Evolutionary conservation across 2,797 vertebrate genomes (phyloP), one percentile per base, ranked within the genome.

Genomic region (Leucoraja ocellata): DNA sequence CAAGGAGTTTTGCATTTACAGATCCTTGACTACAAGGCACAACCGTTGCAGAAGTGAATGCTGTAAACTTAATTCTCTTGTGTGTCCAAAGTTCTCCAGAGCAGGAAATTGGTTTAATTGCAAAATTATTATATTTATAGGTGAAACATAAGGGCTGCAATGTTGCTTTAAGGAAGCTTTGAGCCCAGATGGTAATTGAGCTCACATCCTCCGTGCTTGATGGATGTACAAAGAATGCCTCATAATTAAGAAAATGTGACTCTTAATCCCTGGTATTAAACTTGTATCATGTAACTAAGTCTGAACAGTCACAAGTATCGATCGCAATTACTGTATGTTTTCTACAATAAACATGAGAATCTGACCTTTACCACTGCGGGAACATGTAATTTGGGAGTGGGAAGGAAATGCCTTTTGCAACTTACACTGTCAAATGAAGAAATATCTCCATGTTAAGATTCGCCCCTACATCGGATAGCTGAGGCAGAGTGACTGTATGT

Each of bases 241-340:
- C 83, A 86, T 68, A 88, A 88, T 88, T 88, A 88, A 68, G 84
- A 88, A 88, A 88, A 88, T 18, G 84, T 88, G 84, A 8, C 63
- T 68, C 16, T 36, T 88, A 88, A 88, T 54, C 63, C 63, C 84
- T 68, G 28, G 83, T 61, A 86, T 86, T 32, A 86, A 63, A 86
- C 58, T 36, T 68, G 61, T 68, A 68, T 88, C 61, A 68, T 88
- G 61, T 88, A 68, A 63, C 84, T 88, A n/a, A 88, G 84, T 39
- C 84, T 88, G 84, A 88, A 88, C 28, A 88, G 84, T 88, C 65
- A 32, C 84, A 21, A 88, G 54, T 54, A 18, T 65, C n/a, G 68
- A n/a, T 88, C 36, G n/a, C 14, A 65, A 61, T 84, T n/a, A 54
- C 46, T 54, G 46, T 54, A 84, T 84, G 61, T 61, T 28, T 84